These are phyloP conservation scores for Scomber japonicus DNA, from an alignment of 2,113 vertebrate species.

Conservation along the genomic window DNA sequence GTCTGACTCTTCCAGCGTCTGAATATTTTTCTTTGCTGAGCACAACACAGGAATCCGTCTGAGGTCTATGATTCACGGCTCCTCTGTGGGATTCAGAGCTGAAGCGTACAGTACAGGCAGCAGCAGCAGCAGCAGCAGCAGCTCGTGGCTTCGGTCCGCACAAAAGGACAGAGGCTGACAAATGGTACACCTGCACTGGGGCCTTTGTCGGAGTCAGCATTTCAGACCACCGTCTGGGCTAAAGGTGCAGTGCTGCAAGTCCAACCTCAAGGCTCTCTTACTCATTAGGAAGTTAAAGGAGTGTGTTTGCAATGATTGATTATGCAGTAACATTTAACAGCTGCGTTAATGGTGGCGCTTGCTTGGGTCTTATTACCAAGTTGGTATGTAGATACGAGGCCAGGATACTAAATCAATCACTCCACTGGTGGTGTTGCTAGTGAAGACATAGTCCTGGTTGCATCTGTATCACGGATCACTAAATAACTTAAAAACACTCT, in stretches of 20 bases:
- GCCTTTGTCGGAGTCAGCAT: constrained; percentile 65
- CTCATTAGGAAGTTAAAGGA: constrained; percentile 57
- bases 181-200: constrained; percentile 66
- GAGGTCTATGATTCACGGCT: constrained; percentile 67
- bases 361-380: constrained; percentile 54
- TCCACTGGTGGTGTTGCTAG: neutral
- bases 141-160: constrained; percentile 38
- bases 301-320: constrained; percentile 56
- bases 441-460: neutral
- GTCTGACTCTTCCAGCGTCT: constrained; percentile 50
- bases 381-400: constrained; percentile 45
- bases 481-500: constrained; percentile 46
- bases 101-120: constrained; percentile 28
- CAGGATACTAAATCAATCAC: constrained; percentile 53
- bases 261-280: constrained; percentile 9
- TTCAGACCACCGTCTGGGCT: constrained; percentile 21
- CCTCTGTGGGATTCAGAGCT: constrained; percentile 56
- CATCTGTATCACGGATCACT: constrained; percentile 8
- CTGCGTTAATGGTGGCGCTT: constrained; percentile 49
- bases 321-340: constrained; percentile 61
- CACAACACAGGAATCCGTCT: constrained; percentile 62
- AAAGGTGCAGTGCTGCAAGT: constrained; percentile 32
- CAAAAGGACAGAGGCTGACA: constrained; percentile 60
- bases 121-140: constrained; percentile 8
- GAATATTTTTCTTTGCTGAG: constrained; percentile 55